A percentile compares a stretch with the other conserved stretches of the same genome.
Conservation (phyloP, 2,888 invertebrate species). For the Pterobdella sp. region DNA sequence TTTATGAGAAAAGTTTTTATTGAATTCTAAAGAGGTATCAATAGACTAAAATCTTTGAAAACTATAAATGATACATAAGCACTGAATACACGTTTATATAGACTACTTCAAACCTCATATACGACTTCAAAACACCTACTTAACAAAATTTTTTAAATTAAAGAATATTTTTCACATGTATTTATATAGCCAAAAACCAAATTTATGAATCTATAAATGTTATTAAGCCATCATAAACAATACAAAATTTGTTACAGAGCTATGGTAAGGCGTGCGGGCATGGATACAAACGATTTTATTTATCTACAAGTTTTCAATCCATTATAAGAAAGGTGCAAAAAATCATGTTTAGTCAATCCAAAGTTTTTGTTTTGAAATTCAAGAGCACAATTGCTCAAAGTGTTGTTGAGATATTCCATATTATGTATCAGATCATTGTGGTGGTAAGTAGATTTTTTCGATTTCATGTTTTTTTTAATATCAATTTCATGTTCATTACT, state of each 20-base stretch:
- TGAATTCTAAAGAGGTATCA: not conserved
- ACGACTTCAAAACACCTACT: too few species aligned
- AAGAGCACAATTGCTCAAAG: not conserved
- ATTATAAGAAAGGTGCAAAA: not conserved
- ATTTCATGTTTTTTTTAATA: not conserved
- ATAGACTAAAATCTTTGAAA: too few species aligned
- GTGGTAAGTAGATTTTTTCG: not conserved
- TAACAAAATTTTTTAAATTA: too few species aligned
- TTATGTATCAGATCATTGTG: not conserved
- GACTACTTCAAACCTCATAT: too few species aligned
- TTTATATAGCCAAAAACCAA: too few species aligned
- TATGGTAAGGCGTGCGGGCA: not conserved
- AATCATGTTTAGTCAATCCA: not conserved
- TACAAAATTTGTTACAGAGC: not conserved
- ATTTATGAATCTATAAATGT: not conserved
- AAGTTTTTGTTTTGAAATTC: constrained; percentile 11
- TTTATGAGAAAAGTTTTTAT: not conserved
- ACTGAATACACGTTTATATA: too few species aligned
- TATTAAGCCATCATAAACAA: not conserved
- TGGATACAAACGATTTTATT: not conserved
- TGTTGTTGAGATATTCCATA: constrained; percentile 6
- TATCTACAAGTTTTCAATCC: constrained; percentile 2
- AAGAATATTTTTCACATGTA: too few species aligned
- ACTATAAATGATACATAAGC: too few species aligned
- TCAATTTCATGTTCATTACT: not conserved